phyloP scores from a whole-genome alignment of 2,797 vertebrate genomes.

The Scyliorhinus canicula region DNA sequence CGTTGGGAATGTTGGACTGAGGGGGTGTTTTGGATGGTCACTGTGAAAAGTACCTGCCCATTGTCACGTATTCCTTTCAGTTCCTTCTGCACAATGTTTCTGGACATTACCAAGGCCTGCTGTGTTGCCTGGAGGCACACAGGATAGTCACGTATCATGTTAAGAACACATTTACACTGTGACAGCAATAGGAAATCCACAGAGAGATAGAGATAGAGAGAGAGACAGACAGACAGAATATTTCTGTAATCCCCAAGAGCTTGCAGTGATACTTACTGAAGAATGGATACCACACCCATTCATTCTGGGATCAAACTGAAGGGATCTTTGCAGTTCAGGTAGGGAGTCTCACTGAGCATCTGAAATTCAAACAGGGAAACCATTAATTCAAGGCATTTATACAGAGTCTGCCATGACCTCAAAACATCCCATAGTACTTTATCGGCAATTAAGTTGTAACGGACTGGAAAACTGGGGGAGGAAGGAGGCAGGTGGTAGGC shows the following conservation, averaged over 20 bases:
- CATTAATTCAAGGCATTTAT: neutral
- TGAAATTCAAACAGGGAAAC: neutral
- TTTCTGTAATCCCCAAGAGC: neutral
- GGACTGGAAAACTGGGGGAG: neutral
- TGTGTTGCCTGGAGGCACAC: neutral
- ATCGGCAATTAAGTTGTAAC: neutral
- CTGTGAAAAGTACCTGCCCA: neutral
- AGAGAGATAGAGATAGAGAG: neutral
- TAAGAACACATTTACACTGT: neutral
- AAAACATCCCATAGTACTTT: neutral
- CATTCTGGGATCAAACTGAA: conserved; percentile 10
- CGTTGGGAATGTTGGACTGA: neutral
- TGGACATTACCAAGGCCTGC: neutral
- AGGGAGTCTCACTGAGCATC: neutral
- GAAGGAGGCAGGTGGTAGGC: neutral
- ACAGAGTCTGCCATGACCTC: neutral
- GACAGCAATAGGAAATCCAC: neutral
- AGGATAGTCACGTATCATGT: neutral
- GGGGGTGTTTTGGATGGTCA: too few species aligned
- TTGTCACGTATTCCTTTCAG: neutral
- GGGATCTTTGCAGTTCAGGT: neutral
- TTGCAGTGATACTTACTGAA: neutral
- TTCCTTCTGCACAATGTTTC: neutral
- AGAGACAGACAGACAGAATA: neutral
- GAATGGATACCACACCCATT: neutral